Evolutionary conservation across 2,797 vertebrate species (phyloP).

Genomic region (Acipenser ruthenus): DNA sequence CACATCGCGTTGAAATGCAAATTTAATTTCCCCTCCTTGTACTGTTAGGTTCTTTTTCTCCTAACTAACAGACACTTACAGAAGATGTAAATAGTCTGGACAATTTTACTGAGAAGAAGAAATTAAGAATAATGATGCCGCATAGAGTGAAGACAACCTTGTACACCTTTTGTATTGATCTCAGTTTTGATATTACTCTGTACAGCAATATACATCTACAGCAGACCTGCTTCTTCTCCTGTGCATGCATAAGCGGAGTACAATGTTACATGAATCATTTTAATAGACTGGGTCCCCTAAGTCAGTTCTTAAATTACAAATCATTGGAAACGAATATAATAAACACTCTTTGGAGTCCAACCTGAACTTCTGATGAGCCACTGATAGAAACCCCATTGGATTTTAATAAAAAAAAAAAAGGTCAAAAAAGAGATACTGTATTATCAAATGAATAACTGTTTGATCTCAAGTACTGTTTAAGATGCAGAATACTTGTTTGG

Average conservation of each 20-base stretch:
- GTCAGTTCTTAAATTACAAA: conserved; percentile 83
- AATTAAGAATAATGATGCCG: conserved; percentile 26
- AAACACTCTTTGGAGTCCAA: conserved; percentile 48
- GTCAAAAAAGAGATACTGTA: conserved; percentile 23
- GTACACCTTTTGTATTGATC: conserved; percentile 43
- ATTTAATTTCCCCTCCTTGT: conserved; percentile 75
- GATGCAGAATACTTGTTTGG: not conserved
- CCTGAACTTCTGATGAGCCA: conserved; percentile 57
- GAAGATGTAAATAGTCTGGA: conserved; percentile 26
- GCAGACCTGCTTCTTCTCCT: conserved; percentile 54
- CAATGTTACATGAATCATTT: conserved; percentile 90
- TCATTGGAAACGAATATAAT: conserved; percentile 66
- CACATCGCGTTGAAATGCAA: conserved; percentile 86
- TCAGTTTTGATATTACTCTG: conserved; percentile 38
- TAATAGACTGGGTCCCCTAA: conserved; percentile 86
- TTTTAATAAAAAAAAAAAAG: conserved; percentile 22
- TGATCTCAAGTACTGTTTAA: conserved; percentile 22
- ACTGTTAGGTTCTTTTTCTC: conserved; percentile 59
- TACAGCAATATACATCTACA: conserved; percentile 33
- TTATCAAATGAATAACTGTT: conserved; percentile 32
- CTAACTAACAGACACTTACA: conserved; percentile 18
- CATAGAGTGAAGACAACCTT: conserved; percentile 9
- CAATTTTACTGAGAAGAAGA: conserved; percentile 21
- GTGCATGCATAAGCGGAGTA: conserved; percentile 84
- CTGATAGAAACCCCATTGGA: conserved; percentile 24